Conservation (phyloP, 2,888 invertebrate genomes). For the Junonia oenone region DNA sequence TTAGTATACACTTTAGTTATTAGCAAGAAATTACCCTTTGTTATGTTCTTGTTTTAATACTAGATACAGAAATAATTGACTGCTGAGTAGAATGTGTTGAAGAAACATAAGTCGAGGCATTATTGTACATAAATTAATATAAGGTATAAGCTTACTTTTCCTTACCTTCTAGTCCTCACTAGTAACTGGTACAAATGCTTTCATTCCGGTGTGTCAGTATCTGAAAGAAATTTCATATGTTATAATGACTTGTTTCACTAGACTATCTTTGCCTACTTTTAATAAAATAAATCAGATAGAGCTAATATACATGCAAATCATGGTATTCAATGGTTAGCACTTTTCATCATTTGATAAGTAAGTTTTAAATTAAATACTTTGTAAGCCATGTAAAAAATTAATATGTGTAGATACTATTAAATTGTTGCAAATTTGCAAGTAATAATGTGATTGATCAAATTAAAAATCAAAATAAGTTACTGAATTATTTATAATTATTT, state of each 20-base stretch:
- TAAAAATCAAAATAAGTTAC: no score
- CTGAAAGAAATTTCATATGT: constrained; percentile 6
- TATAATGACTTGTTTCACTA: not conserved
- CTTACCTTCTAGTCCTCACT: not conserved
- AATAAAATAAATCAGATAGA: constrained; percentile 58
- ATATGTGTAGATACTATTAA: no score
- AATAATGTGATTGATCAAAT: no score
- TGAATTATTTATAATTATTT: no score
- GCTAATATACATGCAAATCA: constrained; percentile 79
- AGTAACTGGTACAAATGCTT: not conserved
- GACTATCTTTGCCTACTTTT: not conserved
- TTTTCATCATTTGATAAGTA: constrained; percentile 58
- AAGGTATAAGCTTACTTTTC: not conserved
- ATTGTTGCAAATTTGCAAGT: no score
- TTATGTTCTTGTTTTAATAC: no score
- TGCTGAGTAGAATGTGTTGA: no score
- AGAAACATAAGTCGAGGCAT: no score
- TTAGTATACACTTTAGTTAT: no score
- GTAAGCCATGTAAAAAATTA: not conserved
- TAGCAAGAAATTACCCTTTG: no score
- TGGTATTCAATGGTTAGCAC: constrained; percentile 70
- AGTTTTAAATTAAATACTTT: not conserved
- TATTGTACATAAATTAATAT: not conserved
- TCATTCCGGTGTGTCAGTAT: not conserved
- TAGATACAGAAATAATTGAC: no score